Conservation (phyloP, 2,113 vertebrate genomes). For the Corythaixoides concolor region DNA sequence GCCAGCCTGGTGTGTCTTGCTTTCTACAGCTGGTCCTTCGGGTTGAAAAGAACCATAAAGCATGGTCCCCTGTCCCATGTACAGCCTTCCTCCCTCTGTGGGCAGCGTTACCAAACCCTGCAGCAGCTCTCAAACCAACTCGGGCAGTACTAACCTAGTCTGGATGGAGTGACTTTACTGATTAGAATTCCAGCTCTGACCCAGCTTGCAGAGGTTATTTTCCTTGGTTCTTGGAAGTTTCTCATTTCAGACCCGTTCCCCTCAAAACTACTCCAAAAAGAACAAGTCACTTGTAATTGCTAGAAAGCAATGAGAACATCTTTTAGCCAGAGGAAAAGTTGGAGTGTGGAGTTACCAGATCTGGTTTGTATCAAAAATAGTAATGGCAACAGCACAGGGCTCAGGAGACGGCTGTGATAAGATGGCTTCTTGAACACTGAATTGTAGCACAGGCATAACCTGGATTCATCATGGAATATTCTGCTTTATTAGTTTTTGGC, state of each 20-base stretch:
- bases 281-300: not conserved
- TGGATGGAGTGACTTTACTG: not conserved
- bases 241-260: not conserved
- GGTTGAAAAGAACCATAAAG: not conserved
- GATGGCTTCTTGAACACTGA: not conserved
- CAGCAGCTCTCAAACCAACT: not conserved
- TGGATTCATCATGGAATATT: not conserved
- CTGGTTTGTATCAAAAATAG: not conserved
- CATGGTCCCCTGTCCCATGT: accelerated
- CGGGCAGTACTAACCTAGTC: not conserved
- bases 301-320: not conserved
- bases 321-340: not conserved
- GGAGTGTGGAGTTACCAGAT: not conserved
- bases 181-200: not conserved
- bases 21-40: not conserved
- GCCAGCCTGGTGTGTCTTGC: not conserved
- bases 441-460: not conserved
- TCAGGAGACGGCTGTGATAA: not conserved
- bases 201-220: not conserved
- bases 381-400: not conserved
- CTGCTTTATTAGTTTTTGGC: not conserved
- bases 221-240: not conserved
- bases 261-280: not conserved
- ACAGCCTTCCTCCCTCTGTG: accelerated
- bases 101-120: not conserved